Evolutionary conservation across 2,113 vertebrate genomes (phyloP), one percentile per base, ranked within the genome.

Genomic region (Rafetus swinhoei): DNA sequence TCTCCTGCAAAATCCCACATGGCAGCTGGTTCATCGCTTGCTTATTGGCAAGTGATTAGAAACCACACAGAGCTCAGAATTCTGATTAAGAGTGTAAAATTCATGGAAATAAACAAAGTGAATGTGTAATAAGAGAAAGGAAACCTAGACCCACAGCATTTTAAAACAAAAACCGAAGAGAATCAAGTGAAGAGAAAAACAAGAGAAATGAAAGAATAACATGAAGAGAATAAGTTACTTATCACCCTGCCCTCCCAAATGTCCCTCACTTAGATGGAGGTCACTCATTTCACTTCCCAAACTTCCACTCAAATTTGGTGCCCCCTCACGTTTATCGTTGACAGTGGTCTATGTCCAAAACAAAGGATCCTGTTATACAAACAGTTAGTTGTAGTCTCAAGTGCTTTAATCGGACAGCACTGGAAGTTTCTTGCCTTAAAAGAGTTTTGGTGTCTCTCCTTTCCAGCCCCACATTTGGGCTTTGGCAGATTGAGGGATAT

Each of bases 41-140:
- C 65, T 92, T 93, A 79, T n/a, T 90, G 72, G 54, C 56, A 90
- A 88, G 54, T 12, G 19, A 76, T 39, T 57, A 19, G 29, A 54
- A 93, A 79, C 29, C 13, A 72, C 32, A 84, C 21, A 69, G 25
- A 87, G 32, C 85, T 82, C 81, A 52, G 39, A 81, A 83, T 94
- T 94, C 84, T 57, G 39, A 90, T 29, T 79, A 60, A 88, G 84
- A 32, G 54, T 84, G 87, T 72, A 59, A 88, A 91, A 94, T 57
- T 60, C 29, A 74, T 50, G 14, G 60, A 84, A 94, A 84, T 77
- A 94, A 72, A 81, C 88, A 79, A 7, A 90, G 54, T 35, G 88
- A 91, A 79, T 90, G 90, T 79, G 94, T 89, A 60, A 85, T n/a
- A 76, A 2, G 52, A 85, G 85, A 72, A 24, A 69, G 60, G 77